Evolutionary conservation across 2,888 invertebrate species (phyloP), one percentile per base, ranked within the genome.

Genomic region (Dryadula phaetusa): DNA sequence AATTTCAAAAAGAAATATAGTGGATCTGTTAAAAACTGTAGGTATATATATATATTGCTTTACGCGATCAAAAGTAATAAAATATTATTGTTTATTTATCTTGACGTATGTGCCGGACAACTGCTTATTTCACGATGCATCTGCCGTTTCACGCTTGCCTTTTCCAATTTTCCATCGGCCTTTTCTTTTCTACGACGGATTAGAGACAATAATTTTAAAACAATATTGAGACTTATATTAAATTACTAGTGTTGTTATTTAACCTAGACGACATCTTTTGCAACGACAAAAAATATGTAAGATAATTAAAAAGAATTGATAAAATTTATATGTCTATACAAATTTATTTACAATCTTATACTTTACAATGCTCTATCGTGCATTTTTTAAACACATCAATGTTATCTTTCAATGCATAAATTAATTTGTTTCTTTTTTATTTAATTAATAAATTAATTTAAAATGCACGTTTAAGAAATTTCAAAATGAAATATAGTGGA

Each of bases 121-220:
- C 76, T 76, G 77, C 64, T 76, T 78, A 76, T 79, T 83, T 82
- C 82, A 80, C 77, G 80, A 72, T 74, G 75, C 89, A 92, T 91
- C 91, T 92, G 92, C 86, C 85, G 86, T 91, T 89, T 87, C 88
- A 90, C 88, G 92, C 82, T 87, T 84, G 84, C 87, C 85, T 86
- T 87, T 79, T 84, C 84, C 83, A 85, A 89, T 90, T 90, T 90
- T 87, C 88, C 86, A 82, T 86, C 85, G 84, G 77, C 76, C 80
- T 79, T 82, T 83, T 84, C 85, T 83, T 83, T 79, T n/a, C n/a
- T n/a, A n/a, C n/a, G n/a, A n/a, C n/a, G n/a, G n/a, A n/a, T n/a
- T n/a, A n/a, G n/a, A n/a, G n/a, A n/a, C n/a, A n/a, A n/a, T n/a
- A n/a, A n/a, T n/a, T n/a, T n/a, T n/a, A n/a, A n/a, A n/a, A n/a